Percentiles rank a stretch among this genome's conserved stretches.
These are phyloP conservation scores for Etheostoma cragini DNA, from an alignment of 2,113 vertebrate genomes.

Conservation along the genomic window DNA sequence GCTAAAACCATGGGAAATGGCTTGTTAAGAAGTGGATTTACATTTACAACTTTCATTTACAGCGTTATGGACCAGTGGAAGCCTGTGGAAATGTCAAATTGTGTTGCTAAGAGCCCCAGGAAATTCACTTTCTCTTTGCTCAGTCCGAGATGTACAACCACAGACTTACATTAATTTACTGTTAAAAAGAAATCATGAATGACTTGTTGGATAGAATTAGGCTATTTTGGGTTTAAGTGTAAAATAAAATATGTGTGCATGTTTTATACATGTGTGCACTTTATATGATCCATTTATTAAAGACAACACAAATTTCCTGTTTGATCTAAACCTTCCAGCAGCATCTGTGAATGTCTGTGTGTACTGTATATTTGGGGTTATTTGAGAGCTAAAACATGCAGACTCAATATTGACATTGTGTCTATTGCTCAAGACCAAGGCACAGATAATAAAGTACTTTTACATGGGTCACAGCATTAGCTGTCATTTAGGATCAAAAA, in stretches of 20 bases:
- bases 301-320: not conserved
- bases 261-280: not conserved
- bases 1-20: not conserved
- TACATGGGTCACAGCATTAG: not conserved
- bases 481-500: not conserved
- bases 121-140: not conserved
- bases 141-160: not conserved
- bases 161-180: slow-evolving; percentile 15
- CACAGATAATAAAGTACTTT: too few species aligned
- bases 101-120: slow-evolving; percentile 5
- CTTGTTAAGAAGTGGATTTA: slow-evolving; percentile 24
- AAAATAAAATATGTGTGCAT: not conserved
- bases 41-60: slow-evolving; percentile 27
- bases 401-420: not conserved
- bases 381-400: not conserved
- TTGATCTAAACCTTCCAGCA: not conserved
- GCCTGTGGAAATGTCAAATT: slow-evolving; percentile 22
- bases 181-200: not conserved
- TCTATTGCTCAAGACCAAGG: not conserved
- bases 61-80: not conserved
- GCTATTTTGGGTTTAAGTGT: not conserved
- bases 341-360: not conserved
- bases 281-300: not conserved
- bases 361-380: not conserved
- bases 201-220: not conserved